These are phyloP conservation scores for Hypercompe scribonia DNA, from an alignment of 2,888 invertebrate species.

Conservation along the genomic window DNA sequence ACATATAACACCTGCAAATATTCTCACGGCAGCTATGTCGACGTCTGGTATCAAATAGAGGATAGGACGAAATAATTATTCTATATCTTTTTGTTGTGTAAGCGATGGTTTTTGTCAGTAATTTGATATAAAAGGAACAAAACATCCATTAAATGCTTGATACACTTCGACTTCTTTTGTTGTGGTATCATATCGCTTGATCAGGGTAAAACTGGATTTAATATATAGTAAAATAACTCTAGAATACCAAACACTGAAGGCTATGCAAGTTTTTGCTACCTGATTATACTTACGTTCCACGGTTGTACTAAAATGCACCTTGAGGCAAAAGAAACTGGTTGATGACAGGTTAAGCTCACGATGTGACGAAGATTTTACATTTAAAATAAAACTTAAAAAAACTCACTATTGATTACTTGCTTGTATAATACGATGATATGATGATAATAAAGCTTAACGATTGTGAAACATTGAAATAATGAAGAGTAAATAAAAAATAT, in stretches of 20 bases:
- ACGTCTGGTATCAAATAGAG: constrained; percentile 49
- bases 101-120: constrained; percentile 3
- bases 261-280: background rate
- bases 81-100: constrained; percentile 43
- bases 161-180: background rate
- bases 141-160: background rate
- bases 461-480: background rate
- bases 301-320: background rate
- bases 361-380: background rate
- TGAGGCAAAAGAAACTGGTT: background rate
- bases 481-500: background rate
- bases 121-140: background rate
- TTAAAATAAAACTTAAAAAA: background rate
- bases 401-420: background rate
- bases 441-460: background rate
- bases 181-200: background rate
- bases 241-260: background rate
- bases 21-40: constrained; percentile 66
- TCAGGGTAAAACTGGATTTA: background rate
- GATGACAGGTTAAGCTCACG: background rate
- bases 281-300: background rate
- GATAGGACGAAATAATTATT: constrained; percentile 57
- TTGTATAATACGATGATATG: background rate
- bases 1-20: constrained; percentile 57
- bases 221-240: background rate